These are phyloP conservation scores for Drosophila tanythrix DNA, from an alignment of 2,888 invertebrate species.

Conservation along the genomic window DNA sequence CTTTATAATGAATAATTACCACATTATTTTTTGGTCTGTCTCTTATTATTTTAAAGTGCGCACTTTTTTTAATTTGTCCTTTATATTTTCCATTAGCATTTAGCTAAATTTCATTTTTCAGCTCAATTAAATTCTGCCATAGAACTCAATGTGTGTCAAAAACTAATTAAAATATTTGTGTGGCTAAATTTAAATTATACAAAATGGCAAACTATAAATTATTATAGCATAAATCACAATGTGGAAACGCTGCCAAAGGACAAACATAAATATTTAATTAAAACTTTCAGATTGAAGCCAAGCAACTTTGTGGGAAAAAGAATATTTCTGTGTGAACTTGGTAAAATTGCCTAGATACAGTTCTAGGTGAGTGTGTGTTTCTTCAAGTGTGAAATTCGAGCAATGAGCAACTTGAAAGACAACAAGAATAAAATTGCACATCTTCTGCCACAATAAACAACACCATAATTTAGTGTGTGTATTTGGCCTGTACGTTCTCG, in stretches of 20 bases:
- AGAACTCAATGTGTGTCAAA: background rate
- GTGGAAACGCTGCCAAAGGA: conserved; percentile 15
- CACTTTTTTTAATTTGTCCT: background rate
- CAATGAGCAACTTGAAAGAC: conserved; percentile 11
- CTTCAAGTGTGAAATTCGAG: conserved; percentile 16
- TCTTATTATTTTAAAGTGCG: background rate
- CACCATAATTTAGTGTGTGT: conserved; percentile 25
- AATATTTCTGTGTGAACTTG: conserved; percentile 17
- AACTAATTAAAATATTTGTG: background rate
- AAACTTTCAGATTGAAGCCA: conserved; percentile 45
- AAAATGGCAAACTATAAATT: conserved; percentile 15
- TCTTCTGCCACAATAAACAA: conserved; percentile 25
- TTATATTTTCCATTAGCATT: background rate
- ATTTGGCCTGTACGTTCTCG: conserved; percentile 1
- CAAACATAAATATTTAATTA: conserved; percentile 44
- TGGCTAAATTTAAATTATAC: conserved; percentile 3
- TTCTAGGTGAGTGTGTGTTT: conserved; percentile 5
- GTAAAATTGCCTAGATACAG: conserved; percentile 20
- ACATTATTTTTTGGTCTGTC: background rate
- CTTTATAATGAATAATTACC: background rate
- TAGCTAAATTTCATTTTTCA: background rate
- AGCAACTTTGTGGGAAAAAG: conserved; percentile 5
- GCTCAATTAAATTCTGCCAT: background rate
- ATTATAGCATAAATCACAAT: conserved; percentile 32
- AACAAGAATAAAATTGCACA: conserved; percentile 17